These are phyloP conservation scores for Caenorhabditis remanei DNA, from an alignment of 1,140 invertebrate genomes.

Conservation along the genomic window DNA sequence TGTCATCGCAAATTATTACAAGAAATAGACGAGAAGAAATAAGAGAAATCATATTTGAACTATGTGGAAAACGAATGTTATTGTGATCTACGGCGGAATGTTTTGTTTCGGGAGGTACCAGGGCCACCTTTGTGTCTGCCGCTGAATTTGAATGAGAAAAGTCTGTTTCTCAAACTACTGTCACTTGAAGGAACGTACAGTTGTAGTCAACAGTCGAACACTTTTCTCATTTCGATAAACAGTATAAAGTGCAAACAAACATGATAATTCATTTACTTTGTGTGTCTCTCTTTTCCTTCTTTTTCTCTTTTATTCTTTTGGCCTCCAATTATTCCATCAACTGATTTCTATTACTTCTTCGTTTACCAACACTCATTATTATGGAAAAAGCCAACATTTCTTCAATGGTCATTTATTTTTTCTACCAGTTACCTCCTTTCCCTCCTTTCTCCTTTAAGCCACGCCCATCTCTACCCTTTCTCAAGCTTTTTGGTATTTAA, in stretches of 20 bases:
- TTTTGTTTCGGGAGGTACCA: background rate
- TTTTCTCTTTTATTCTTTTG: background rate
- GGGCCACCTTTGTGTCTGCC: background rate
- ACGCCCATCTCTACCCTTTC: background rate
- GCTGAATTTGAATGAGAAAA: background rate
- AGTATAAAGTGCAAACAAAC: conserved; percentile 14
- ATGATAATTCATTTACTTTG: conserved; percentile 10
- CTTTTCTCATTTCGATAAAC: conserved; percentile 16
- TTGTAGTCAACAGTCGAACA: background rate
- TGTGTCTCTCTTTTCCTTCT: background rate
- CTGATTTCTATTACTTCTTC: background rate
- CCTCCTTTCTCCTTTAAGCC: background rate
- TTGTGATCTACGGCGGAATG: background rate
- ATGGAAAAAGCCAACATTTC: no score
- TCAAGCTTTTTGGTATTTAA: no score
- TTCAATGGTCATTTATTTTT: no score
- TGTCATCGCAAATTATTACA: background rate
- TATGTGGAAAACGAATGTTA: background rate
- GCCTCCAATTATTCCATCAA: background rate
- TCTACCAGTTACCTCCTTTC: background rate
- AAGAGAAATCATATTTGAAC: background rate
- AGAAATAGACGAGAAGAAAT: background rate
- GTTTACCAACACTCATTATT: no score
- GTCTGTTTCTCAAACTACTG: background rate
- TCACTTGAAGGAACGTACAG: background rate